Conservation (phyloP, 2,797 vertebrate species). For the Triplophysa bombifrons region DNA sequence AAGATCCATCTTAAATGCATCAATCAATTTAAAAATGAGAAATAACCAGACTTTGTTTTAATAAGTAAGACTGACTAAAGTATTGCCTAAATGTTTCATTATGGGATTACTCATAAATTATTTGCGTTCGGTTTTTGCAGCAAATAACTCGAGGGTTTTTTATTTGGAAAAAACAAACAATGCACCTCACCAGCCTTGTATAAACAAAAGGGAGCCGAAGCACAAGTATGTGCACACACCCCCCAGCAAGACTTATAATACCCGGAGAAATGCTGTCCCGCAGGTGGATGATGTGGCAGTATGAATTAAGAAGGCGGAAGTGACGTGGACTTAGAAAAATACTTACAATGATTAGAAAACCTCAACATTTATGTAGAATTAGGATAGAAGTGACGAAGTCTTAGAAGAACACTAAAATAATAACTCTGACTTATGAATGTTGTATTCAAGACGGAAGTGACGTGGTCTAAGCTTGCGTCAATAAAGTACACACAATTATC, state of each 20-base stretch:
- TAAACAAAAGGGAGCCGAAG: not conserved
- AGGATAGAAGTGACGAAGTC: too few species aligned
- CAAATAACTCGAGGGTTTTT: not conserved
- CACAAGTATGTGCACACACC: not conserved
- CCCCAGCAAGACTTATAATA: not conserved
- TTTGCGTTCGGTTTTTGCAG: too few species aligned
- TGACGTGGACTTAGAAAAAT: not conserved
- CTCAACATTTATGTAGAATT: too few species aligned
- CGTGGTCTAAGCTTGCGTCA: not conserved
- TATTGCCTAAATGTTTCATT: too few species aligned
- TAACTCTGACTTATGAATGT: too few species aligned
- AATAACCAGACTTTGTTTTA: too few species aligned
- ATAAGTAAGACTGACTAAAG: too few species aligned
- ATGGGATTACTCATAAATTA: too few species aligned
- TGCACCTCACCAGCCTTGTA: too few species aligned
- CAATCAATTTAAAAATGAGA: too few species aligned
- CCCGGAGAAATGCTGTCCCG: not conserved
- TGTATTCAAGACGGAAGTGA: constrained; percentile 22
- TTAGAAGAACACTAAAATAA: too few species aligned
- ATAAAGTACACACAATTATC: not conserved
- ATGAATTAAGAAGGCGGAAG: constrained; percentile 29
- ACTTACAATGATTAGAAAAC: not conserved
- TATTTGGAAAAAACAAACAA: not conserved
- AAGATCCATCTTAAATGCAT: too few species aligned
- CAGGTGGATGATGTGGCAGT: constrained; percentile 53